Evolutionary conservation across 2,113 vertebrate species (phyloP).

Genomic region (Sebastes fasciatus): DNA sequence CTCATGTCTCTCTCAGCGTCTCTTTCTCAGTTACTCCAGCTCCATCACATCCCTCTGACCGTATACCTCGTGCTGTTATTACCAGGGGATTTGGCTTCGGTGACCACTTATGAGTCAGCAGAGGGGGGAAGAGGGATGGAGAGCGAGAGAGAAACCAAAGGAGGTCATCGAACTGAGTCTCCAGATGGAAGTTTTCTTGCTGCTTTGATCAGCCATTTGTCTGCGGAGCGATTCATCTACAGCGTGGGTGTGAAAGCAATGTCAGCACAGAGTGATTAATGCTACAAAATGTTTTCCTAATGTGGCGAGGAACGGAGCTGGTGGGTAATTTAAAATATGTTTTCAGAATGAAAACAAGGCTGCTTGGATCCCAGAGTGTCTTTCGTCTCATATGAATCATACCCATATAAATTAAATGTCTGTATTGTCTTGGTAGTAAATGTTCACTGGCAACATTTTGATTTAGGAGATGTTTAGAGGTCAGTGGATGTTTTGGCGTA

Average conservation of each 20-base stretch:
- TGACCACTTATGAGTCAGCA: constrained; percentile 53
- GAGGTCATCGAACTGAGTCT: constrained; percentile 49
- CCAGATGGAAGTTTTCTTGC: constrained; percentile 34
- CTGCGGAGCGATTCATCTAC: constrained; percentile 40
- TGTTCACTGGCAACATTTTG: neutral
- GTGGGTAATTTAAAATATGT: constrained; percentile 37
- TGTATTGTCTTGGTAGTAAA: neutral
- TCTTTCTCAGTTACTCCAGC: neutral
- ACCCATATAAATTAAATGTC: neutral
- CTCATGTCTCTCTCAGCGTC: neutral
- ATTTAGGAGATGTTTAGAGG: neutral
- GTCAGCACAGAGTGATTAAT: constrained; percentile 65
- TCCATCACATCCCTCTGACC: neutral
- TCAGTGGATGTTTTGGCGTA: too few relatives aligned
- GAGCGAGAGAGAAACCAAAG: neutral
- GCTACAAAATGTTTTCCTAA: constrained; percentile 47
- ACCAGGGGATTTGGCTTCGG: constrained; percentile 28
- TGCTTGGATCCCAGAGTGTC: neutral
- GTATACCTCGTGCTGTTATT: neutral
- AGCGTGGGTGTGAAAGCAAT: constrained; percentile 46
- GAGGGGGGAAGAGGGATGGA: constrained; percentile 5
- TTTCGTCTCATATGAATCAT: neutral
- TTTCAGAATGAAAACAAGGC: constrained; percentile 33
- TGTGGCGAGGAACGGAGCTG: constrained; percentile 22
- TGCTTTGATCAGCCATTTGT: constrained; percentile 54